Evolutionary conservation across 2,113 vertebrate genomes (phyloP), one percentile per base, ranked within the genome.

Genomic region (Himantopus leucocephalus): DNA sequence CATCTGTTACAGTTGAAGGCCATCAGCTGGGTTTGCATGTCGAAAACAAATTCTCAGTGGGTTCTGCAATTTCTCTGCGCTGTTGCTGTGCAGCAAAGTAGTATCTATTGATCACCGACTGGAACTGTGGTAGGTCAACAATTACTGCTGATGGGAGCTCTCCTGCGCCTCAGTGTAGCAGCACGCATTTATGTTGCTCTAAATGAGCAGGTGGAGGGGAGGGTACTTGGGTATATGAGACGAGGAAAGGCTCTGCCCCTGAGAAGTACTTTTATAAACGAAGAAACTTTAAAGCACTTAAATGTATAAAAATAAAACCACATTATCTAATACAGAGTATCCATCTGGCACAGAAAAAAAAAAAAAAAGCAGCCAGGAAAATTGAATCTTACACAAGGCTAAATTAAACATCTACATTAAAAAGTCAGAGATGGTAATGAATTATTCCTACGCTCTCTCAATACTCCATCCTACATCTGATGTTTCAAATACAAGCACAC

Each of bases 101-200:
- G 53, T 70, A 90, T 63, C 88, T 94, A 91, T 92, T 96, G 96
- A 95, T 96, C 94, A 95, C 84, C 34, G 85, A 26, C 92, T 92
- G 80, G 73, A 96, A 81, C 88, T 79, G 91, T 9, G 70, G 56
- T 91, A 92, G 89, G 88, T 96, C 90, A 97, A 56, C 74, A 90
- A 76, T 92, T 89, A 92, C 76, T 85, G 88, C 78, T 82, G 93
- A 75, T 24, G 75, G 50, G 68, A 93, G 79, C 75, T 85, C 77
- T 86, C 76, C 79, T 9, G 14, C 0, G 9, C 68, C 84, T 92
- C 45, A 1, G 63, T 30, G 71, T 34, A 88, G 60, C 78, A 72
- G 63, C 55, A n/a, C 0, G 27, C 41, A 39, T 66, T 94, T 71
- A 23, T 70, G 74, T 58, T n/a, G 37, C 32, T 89, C 68, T 91